Conservation (phyloP, 2,797 vertebrate species). For the Karalla daura region DNA sequence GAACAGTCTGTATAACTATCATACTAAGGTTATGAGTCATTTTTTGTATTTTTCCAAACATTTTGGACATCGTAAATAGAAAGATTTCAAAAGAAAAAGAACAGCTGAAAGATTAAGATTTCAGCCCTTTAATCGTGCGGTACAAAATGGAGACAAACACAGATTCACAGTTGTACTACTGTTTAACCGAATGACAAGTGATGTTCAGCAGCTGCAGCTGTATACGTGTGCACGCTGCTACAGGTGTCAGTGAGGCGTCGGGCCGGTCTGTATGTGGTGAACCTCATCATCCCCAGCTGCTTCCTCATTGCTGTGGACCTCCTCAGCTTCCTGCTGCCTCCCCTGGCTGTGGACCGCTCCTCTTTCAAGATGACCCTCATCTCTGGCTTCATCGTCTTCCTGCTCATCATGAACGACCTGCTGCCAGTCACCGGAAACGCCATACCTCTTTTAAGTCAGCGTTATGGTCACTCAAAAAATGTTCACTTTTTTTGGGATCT, state of each 20-base stretch:
- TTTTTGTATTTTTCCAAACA: too few relatives aligned
- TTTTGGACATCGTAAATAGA: too few relatives aligned
- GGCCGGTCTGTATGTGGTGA: conserved; percentile 69
- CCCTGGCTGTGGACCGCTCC: conserved; percentile 65
- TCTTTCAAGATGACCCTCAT: conserved; percentile 86
- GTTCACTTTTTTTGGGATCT: too few relatives aligned
- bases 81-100: too few relatives aligned
- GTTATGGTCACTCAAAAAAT: too few relatives aligned
- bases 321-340: conserved; percentile 83
- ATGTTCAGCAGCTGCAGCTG: not conserved
- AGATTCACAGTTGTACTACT: too few relatives aligned
- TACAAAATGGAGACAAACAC: too few relatives aligned
- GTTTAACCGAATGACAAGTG: not conserved
- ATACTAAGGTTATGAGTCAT: too few relatives aligned
- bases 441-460: conserved; percentile 81
- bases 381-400: conserved; percentile 84
- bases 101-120: too few relatives aligned
- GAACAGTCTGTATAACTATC: too few relatives aligned
- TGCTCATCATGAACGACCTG: conserved; percentile 83
- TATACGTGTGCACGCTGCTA: not conserved
- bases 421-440: conserved; percentile 75
- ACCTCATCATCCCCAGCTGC: conserved; percentile 81
- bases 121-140: too few relatives aligned
- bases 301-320: conserved; percentile 84
- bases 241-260: conserved; percentile 51